These are phyloP conservation scores for Hydraecia micacea DNA, from an alignment of 2,888 invertebrate genomes.

Conservation along the genomic window DNA sequence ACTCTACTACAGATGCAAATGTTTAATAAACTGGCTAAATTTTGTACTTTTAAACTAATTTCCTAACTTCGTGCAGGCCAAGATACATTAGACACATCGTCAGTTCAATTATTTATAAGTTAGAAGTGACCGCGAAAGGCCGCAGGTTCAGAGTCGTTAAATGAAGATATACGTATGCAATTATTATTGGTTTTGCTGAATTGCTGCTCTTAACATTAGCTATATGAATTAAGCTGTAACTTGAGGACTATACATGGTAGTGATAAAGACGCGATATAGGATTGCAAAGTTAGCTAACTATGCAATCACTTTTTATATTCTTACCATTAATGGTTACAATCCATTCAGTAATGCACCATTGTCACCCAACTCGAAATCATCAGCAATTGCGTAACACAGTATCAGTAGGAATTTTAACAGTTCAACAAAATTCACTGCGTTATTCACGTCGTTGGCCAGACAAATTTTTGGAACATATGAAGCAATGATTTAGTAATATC, in stretches of 20 bases:
- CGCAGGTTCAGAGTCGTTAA: slow-evolving; percentile 41
- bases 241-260: not conserved
- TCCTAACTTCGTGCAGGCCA: not conserved
- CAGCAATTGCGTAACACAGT: no score
- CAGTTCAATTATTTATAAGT: slow-evolving; percentile 41
- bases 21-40: no score
- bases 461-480: no score
- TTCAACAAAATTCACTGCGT: no score
- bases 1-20: no score
- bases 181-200: slow-evolving; percentile 19
- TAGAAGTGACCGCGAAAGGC: slow-evolving; percentile 23
- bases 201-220: slow-evolving; percentile 23
- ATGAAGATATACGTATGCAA: slow-evolving; percentile 15
- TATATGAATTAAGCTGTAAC: not conserved
- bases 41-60: not conserved
- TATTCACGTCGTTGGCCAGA: no score
- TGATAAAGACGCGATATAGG: not conserved
- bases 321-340: not conserved
- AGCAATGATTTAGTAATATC: no score
- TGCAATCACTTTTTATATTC: not conserved
- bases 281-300: not conserved
- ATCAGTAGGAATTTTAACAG: no score
- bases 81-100: slow-evolving; percentile 5
- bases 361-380: not conserved
- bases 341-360: not conserved